Base-by-base conservation (phyloP, 2,113 vertebrate genomes). In the Brienomyrus brachyistius region DNA sequence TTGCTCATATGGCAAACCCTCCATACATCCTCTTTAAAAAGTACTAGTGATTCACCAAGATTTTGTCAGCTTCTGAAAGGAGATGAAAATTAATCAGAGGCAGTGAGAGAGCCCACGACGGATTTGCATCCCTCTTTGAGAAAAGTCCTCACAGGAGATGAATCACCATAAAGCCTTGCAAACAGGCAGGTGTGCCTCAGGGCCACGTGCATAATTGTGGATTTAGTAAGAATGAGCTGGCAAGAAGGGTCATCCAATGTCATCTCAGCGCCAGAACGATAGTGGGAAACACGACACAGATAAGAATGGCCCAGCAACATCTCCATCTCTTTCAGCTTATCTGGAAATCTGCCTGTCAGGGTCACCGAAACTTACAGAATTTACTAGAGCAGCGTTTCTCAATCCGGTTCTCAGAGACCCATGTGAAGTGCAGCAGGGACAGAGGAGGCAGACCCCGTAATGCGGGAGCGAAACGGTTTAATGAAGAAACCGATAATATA, bases 61-160 rank as follows among this genome's bases (percentile, higher is more conserved):
- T 56, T 83, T 89, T 54, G 88, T 89, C 70, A 54, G 43, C 9
- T 17, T 54, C 19, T 56, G 51, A 89, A 82, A 83, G 51, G 74
- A 89, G 88, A 80, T 54, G 51, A 74, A 52, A 80, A 89, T 89
- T 56, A 89, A 56, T 89, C 66, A 82, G 48, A 80, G 47, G 66
- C 88, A 52, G 88, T 11, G 70, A 89, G 70, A 43, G 27, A 80
- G 88, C 27, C 66, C 48, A 43, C 21, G 48, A 54, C 51, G 45
- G 74, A 54, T 83, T 56, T 19, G 51, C 45, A 56, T 17, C 13
- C 48, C 50, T 31, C 50, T 89, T 56, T 82, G 35, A 56, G 50
- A 82, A 89, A 27, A 21, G 48, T 56, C 50, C 70, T 89, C 35
- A 0, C 10, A 15, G 77, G 74, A 70, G 59, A 83, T 89, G 88